Evolutionary conservation across 2,888 invertebrate genomes (phyloP).

Genomic region (Sphaeridia pumilis): DNA sequence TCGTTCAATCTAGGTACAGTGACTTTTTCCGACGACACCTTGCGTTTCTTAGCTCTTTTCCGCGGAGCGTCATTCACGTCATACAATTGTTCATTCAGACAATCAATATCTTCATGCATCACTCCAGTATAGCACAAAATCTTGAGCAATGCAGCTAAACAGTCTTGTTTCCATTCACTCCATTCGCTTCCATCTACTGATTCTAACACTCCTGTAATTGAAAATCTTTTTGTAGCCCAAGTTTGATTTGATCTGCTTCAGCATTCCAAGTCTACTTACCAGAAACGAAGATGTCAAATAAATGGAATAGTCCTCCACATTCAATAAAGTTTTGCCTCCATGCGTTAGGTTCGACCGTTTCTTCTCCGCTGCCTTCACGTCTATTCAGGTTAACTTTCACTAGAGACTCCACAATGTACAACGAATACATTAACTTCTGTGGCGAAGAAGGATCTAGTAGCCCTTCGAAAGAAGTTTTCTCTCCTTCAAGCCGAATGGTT

Average conservation of each 20-base stretch:
- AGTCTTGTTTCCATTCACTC: conserved; percentile 90
- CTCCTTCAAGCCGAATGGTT: conserved; percentile 44
- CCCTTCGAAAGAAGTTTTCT: conserved; percentile 51
- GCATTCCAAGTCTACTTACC: conserved; percentile 43
- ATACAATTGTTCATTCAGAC: conserved; percentile 32
- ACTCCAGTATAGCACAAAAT: conserved; percentile 77
- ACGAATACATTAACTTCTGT: conserved; percentile 87
- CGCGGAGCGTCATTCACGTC: conserved; percentile 34
- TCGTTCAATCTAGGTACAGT: conserved; percentile 61
- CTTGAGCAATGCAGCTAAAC: conserved; percentile 72
- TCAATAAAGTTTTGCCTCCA: conserved; percentile 75
- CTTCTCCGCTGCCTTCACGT: conserved; percentile 14
- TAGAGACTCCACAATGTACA: conserved; percentile 77
- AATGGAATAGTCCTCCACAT: conserved; percentile 71
- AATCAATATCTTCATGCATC: conserved; percentile 37
- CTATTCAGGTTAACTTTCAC: conserved; percentile 26
- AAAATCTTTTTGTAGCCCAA: not conserved
- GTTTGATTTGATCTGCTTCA: not conserved
- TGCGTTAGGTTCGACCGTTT: conserved; percentile 38
- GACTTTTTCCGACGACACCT: conserved; percentile 50
- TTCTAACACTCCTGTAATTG: conserved; percentile 53
- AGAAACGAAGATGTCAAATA: conserved; percentile 85
- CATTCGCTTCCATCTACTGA: conserved; percentile 50
- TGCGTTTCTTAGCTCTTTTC: conserved; percentile 37
- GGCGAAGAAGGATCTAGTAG: conserved; percentile 77